Evolutionary conservation across 1,140 invertebrate species (phyloP).

Genomic region (Drosophila nasuta): DNA sequence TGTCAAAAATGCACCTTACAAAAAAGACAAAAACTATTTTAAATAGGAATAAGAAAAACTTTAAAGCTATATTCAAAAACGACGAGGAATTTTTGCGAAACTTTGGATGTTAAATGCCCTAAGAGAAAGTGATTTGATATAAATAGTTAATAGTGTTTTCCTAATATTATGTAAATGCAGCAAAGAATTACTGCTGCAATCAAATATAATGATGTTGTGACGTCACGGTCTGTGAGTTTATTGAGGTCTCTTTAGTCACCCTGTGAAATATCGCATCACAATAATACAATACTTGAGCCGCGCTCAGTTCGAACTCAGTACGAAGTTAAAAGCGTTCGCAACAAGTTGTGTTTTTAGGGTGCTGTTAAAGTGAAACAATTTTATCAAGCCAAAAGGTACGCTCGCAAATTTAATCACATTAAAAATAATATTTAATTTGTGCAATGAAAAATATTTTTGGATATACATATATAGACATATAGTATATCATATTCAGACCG

Average conservation of each 20-base stretch:
- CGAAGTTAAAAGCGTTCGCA: constrained; percentile 1
- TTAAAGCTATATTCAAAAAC: too few species aligned
- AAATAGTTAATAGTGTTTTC: too few species aligned
- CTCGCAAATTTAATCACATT: constrained; percentile 3
- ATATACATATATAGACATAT: background rate
- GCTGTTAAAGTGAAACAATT: background rate
- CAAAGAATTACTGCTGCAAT: background rate
- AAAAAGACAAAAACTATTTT: too few species aligned
- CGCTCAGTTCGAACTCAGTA: constrained; percentile 26
- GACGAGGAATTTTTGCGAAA: too few species aligned
- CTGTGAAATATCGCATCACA: background rate
- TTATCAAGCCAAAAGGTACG: constrained; percentile 27
- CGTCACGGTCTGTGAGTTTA: background rate
- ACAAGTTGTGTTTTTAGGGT: constrained; percentile 12
- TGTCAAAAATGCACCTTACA: too few species aligned
- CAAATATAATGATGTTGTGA: background rate
- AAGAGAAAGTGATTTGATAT: too few species aligned
- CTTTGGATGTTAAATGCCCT: too few species aligned
- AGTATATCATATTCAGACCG: background rate
- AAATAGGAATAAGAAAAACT: too few species aligned
- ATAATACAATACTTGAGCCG: constrained; percentile 36
- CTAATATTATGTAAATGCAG: too few species aligned
- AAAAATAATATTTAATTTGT: constrained; percentile 4
- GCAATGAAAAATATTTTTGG: background rate
- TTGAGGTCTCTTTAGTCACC: background rate